Base-by-base conservation (phyloP, 2,888 invertebrate genomes). In the Lacanobia oleracea region DNA sequence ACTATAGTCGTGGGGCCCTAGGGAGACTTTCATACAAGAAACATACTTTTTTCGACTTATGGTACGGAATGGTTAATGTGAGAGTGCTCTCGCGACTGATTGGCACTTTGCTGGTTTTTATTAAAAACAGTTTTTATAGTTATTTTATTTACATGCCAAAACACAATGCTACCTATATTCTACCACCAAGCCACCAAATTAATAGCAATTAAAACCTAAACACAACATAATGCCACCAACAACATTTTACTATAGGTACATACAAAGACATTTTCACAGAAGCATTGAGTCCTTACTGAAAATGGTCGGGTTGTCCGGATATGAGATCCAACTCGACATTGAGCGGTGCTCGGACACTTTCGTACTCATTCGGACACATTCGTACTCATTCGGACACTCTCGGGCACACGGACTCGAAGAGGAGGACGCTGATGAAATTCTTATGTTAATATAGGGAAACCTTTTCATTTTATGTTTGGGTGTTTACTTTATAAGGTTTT, bases 311-410 rank as follows among this genome's bases (percentile, higher is more conserved):
- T 75, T 74, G 72, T 79, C 86, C 89, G 88, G 89, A 88, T 88
- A 88, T 88, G 88, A 88, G 86, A 84, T 88, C 84, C 82, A 64
- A 71, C 74, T 79, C 83, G 84, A 88, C 88, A 86, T 86, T 88
- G 88, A 88, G 83, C 82, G 86, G 87, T 87, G 83, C 82, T 78
- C 85, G 81, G 72, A 71, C 84, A 75, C 63, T 57, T 65, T 66
- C 74, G 67, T 66, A 65, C 72, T 67, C 78, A 70, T 21, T 59
- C 72, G 73, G 62, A 64, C 69, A 72, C 72, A 21, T 37, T 57
- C 72, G 72, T 60, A 59, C 57, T 72, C 40, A 51, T 80, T 63
- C 86, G 79, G 67, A 75, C 82, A 73, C 64, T 51, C 66, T 67
- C 77, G 80, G 72, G 63, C 68, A 68, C 0, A 14, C 86, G 79